phyloP scores from a whole-genome alignment of 2,888 invertebrate genomes.

The Tortricodes alternella region DNA sequence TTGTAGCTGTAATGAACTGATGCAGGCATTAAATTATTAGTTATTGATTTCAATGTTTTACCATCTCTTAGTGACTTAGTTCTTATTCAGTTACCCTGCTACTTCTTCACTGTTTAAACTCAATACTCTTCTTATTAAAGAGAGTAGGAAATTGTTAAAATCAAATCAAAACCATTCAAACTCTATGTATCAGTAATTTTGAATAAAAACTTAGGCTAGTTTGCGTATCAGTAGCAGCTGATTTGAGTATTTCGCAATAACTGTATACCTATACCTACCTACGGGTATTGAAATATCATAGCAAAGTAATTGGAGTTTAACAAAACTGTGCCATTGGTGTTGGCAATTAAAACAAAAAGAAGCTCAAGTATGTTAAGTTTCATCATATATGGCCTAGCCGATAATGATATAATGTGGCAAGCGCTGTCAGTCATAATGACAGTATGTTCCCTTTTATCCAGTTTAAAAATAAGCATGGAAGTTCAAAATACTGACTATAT shows the following conservation, averaged over 20 bases:
- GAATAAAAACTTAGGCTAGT: constrained; percentile 15
- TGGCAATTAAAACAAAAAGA: constrained; percentile 41
- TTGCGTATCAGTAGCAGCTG: constrained; percentile 9
- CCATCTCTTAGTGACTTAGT: not conserved
- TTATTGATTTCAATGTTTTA: not conserved
- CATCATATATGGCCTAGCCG: constrained; percentile 47
- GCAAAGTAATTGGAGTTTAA: constrained; percentile 10
- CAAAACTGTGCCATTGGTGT: constrained; percentile 28
- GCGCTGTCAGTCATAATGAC: not conserved
- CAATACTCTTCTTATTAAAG: not conserved
- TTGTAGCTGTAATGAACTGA: not conserved
- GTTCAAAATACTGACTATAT: not conserved
- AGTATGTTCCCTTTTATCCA: not conserved
- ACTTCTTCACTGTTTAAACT: not conserved
- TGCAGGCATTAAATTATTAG: not conserved
- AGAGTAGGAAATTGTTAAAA: constrained; percentile 1
- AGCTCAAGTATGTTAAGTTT: constrained; percentile 41
- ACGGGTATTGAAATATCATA: constrained; percentile 4
- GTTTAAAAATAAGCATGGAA: not conserved
- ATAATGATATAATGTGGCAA: constrained; percentile 16
- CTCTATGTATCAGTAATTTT: constrained; percentile 1
- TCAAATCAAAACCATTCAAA: constrained; percentile 19
- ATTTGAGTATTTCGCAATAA: constrained; percentile 1
- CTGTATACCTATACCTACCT: not conserved
- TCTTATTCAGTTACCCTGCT: too few relatives aligned